These are phyloP conservation scores for Micoletzkya japonica DNA, from an alignment of 2,888 invertebrate genomes.

Conservation along the genomic window DNA sequence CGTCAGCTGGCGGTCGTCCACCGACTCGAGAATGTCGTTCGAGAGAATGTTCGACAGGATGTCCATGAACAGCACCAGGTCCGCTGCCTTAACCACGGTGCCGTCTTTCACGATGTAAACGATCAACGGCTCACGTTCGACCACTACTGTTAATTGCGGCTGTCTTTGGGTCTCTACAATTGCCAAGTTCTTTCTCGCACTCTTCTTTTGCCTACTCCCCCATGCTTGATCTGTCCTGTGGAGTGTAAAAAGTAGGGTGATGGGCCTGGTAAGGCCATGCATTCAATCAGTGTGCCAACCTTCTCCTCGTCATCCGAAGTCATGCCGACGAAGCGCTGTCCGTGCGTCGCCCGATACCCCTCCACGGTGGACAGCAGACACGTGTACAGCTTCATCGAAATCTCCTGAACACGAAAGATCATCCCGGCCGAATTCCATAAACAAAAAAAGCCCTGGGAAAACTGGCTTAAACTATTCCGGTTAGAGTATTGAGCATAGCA, in stretches of 20 bases:
- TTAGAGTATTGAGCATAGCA: not conserved
- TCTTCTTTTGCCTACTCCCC: no score
- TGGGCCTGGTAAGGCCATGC: no score
- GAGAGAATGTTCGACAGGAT: slow-evolving; percentile 73
- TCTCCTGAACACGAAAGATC: slow-evolving; percentile 30
- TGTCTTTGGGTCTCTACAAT: no score
- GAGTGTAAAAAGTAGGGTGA: no score
- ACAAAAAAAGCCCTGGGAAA: not conserved
- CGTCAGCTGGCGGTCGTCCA: slow-evolving; percentile 34
- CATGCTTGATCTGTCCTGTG: no score
- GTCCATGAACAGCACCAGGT: slow-evolving; percentile 80
- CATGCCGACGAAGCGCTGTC: slow-evolving; percentile 34
- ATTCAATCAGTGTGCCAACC: no score
- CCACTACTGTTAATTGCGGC: no score
- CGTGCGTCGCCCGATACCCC: slow-evolving; percentile 40
- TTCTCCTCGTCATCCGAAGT: slow-evolving; percentile 42
- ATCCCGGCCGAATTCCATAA: not conserved
- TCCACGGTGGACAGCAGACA: slow-evolving; percentile 39
- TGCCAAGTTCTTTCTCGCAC: no score
- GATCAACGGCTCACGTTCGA: no score
- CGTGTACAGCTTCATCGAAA: slow-evolving; percentile 36
- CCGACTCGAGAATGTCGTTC: slow-evolving; percentile 68
- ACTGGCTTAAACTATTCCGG: not conserved
- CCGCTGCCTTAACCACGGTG: slow-evolving; percentile 69
- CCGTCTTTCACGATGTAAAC: no score